Evolutionary conservation across 2,797 vertebrate genomes (phyloP).

Genomic region (Gephyroberyx darwinii): DNA sequence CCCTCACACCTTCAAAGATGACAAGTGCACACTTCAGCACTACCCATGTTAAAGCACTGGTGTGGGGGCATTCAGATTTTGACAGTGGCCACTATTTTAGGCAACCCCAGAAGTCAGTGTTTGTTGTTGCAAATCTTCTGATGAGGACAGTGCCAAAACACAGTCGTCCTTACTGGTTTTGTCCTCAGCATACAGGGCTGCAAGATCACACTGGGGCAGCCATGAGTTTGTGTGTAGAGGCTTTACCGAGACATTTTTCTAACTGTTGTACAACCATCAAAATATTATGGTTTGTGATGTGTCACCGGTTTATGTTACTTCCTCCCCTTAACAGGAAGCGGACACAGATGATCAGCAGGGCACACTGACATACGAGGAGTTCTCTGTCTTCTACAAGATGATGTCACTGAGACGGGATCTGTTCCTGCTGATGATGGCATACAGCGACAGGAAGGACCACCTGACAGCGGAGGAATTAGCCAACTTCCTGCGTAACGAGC

Average conservation of each 20-base stretch:
- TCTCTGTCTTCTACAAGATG: conserved; percentile 98
- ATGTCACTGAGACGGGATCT: conserved; percentile 96
- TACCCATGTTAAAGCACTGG: not conserved
- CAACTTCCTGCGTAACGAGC: conserved; percentile 90
- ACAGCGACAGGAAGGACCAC: conserved; percentile 96
- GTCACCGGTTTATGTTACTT: not conserved
- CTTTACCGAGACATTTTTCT: not conserved
- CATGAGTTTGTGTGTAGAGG: not conserved
- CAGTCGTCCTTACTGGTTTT: not conserved
- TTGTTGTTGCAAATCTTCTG: not conserved
- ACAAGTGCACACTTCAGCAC: not conserved
- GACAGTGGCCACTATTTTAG: not conserved
- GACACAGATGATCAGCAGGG: conserved; percentile 98
- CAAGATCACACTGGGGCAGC: not conserved
- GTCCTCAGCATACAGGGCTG: not conserved
- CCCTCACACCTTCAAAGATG: not conserved
- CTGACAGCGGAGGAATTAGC: conserved; percentile 91
- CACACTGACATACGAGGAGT: conserved; percentile 95
- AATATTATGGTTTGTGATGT: not conserved
- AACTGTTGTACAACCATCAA: not conserved
- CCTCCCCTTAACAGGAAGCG: conserved; percentile 85
- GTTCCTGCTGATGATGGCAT: conserved; percentile 92
- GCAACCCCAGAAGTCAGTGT: conserved; percentile 6
- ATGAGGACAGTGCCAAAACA: not conserved
- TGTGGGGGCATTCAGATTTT: not conserved